Evolutionary conservation across 2,113 vertebrate species (phyloP).

Genomic region (Tragelaphus imberbis): DNA sequence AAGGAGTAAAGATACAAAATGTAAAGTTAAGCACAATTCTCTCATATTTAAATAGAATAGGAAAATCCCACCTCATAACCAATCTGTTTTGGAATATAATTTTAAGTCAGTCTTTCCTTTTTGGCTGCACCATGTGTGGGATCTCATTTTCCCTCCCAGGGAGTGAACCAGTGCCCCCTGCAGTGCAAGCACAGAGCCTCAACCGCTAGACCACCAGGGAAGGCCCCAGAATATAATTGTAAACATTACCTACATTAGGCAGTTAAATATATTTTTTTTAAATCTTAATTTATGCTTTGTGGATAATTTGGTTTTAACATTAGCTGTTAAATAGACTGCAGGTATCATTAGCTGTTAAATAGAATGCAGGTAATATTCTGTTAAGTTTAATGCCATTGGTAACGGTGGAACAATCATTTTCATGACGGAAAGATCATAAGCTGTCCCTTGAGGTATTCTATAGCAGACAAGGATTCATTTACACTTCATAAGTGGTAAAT

Average conservation of each 20-base stretch:
- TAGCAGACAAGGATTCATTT: not conserved
- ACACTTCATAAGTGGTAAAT: not conserved
- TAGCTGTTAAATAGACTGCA: not conserved
- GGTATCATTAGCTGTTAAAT: not conserved
- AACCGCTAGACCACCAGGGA: not conserved
- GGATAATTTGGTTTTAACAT: slow-evolving; percentile 36
- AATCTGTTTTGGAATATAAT: not conserved
- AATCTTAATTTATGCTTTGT: slow-evolving; percentile 16
- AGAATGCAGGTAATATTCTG: not conserved
- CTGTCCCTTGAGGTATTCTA: slow-evolving; percentile 5
- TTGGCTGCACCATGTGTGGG: not conserved
- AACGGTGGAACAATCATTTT: not conserved
- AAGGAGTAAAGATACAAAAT: not conserved
- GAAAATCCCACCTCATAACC: not conserved
- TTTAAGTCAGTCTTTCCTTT: not conserved
- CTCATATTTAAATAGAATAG: not conserved
- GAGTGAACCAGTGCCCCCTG: not conserved
- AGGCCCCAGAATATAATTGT: not conserved
- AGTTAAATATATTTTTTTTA: not conserved
- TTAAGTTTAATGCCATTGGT: slow-evolving; percentile 28
- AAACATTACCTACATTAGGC: not conserved
- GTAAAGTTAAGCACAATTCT: not conserved
- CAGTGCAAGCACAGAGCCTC: not conserved
- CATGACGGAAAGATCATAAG: not conserved
- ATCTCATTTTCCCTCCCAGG: not conserved